These are phyloP conservation scores for Oxyura jamaicensis DNA, from an alignment of 2,113 vertebrate species.

Conservation along the genomic window DNA sequence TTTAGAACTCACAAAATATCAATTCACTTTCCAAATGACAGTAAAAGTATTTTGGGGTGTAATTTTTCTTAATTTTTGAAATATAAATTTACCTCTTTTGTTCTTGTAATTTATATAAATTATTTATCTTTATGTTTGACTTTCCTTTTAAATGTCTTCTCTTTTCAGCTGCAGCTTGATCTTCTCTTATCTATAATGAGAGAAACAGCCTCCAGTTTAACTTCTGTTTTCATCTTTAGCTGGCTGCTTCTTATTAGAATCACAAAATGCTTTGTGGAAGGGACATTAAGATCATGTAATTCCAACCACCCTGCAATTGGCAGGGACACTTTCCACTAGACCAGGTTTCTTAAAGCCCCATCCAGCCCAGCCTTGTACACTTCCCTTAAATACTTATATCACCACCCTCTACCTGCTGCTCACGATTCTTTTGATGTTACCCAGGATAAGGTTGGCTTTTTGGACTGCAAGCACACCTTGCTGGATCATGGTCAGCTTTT, in stretches of 20 bases:
- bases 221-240: rapidly evolving
- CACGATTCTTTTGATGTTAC: background rate
- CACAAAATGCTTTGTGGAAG: too few relatives aligned
- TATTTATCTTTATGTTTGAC: background rate
- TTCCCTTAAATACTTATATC: too few relatives aligned
- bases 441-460: background rate
- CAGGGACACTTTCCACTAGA: too few relatives aligned
- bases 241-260: background rate
- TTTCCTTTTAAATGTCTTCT: background rate
- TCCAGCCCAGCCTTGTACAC: too few relatives aligned
- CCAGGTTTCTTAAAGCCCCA: too few relatives aligned
- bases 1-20: background rate
- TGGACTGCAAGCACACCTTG: background rate
- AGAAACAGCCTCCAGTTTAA: background rate
- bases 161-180: background rate
- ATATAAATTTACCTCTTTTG: background rate
- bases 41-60: background rate
- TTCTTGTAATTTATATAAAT: background rate
- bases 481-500: background rate
- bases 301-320: too few relatives aligned
- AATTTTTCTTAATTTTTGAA: background rate
- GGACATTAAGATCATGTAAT: too few relatives aligned
- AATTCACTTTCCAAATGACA: background rate
- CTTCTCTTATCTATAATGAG: background rate
- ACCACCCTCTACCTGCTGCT: background rate